Base-by-base conservation (phyloP, 2,113 vertebrate species). In the Odocoileus virginianus region DNA sequence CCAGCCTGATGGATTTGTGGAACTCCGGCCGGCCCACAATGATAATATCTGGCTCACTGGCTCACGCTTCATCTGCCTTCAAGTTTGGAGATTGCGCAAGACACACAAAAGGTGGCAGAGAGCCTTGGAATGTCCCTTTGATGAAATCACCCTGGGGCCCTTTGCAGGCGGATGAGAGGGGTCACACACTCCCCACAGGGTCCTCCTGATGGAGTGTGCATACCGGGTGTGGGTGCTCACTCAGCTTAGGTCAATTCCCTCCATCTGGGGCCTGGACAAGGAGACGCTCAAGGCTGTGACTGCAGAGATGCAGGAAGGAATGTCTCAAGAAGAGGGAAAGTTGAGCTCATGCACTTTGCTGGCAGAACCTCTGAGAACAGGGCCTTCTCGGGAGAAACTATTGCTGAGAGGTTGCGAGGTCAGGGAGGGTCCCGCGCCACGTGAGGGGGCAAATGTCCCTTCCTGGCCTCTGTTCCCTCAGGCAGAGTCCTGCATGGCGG, bases 111-210 rank as follows among this genome's bases (percentile, higher is more conserved):
- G 96, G 95, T 93, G 98, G 97, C 97, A 88, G 97, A 47, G 52
- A 96, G 97, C 95, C 98, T 84, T 98, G 98, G 98, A 98, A 98
- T 98, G 98, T 98, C 97, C 96, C 84, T 98, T 96, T 98, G 96
- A 98, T 98, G 97, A 98, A 98, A 98, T 98, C 97, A 98, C 74
- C 93, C 95, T 93, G 36, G 94, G 97, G 67, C 17, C 96, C 96
- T 86, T 88, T 74, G 95, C 45, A 88, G 71, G 74, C 90, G 94
- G 61, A 89, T 17, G 3, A 90, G 86, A 97, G 91, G 96, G 92
- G 89, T 78, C 94, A 64, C 97, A 96, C 97, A 94, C 96, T 96
- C 98, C 93, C 83, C 78, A 97, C 94, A 98, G 95, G 94, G 95
- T 96, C 97, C 97, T 98, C 97, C 95, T 98, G 97, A 98, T 97